Percentiles rank a stretch among this genome's conserved stretches.
Evolutionary conservation across 2,888 invertebrate genomes (phyloP).

Genomic region (Chloromyia formosa): DNA sequence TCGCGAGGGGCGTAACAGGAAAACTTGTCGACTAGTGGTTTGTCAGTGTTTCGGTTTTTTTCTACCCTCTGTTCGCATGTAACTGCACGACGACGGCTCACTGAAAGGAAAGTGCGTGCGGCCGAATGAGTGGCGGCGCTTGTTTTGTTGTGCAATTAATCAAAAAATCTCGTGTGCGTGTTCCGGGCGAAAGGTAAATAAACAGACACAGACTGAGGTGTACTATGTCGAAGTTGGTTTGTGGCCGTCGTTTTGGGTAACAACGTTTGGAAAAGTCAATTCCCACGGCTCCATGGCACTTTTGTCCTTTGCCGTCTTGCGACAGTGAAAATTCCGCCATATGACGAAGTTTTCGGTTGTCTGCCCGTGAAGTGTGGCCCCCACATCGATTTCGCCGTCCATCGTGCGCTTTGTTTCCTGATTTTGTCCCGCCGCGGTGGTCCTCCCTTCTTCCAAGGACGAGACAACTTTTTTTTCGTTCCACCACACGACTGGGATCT

Average conservation of each 20-base stretch:
- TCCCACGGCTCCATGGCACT: neutral
- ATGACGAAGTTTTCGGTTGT: neutral
- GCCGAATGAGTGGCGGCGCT: neutral
- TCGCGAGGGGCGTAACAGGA: constrained; percentile 12
- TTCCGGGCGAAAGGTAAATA: constrained; percentile 42
- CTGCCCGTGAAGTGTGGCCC: neutral
- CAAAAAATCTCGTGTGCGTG: constrained; percentile 28
- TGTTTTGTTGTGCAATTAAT: constrained; percentile 35
- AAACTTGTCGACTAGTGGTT: constrained; percentile 5
- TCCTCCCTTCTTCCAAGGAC: constrained; percentile 31
- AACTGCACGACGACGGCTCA: neutral
- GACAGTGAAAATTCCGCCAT: neutral
- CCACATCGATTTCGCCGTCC: constrained; percentile 24
- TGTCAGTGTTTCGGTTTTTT: constrained; percentile 31
- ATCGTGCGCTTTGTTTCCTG: neutral
- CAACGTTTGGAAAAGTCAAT: constrained; percentile 7
- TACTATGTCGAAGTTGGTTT: constrained; percentile 10
- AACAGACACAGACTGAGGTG: constrained; percentile 40
- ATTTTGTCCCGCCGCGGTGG: neutral
- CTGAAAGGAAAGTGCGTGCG: too few relatives aligned
- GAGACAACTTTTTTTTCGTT: neutral
- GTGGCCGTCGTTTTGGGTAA: neutral
- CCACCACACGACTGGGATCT: constrained; percentile 6
- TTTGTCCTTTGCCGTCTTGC: neutral
- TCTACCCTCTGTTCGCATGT: neutral